A percentile compares a stretch with the other conserved stretches of the same genome.
phyloP scores from a whole-genome alignment of 1,140 invertebrate genomes.

The Eriocheir sinensis region DNA sequence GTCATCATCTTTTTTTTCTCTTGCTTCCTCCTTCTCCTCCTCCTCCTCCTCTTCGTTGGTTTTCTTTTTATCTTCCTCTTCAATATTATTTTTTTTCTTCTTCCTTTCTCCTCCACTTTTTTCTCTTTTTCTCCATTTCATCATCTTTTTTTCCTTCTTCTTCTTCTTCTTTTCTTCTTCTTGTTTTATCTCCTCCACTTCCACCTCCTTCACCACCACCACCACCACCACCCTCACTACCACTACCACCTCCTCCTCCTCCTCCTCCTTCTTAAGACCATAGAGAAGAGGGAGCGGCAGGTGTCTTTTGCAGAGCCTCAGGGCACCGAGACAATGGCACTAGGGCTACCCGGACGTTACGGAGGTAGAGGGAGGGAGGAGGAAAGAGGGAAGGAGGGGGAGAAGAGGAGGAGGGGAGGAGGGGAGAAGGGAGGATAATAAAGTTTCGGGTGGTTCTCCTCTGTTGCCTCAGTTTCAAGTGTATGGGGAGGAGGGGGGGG shows the following conservation, averaged over 20 bases:
- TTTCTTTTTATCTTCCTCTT: too few species aligned
- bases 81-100: too few species aligned
- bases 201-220: not conserved
- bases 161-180: too few species aligned
- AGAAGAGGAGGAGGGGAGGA: not conserved
- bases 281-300: not conserved
- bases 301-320: not conserved
- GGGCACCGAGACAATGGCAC: constrained; percentile 4
- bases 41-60: too few species aligned
- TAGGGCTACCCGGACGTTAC: not conserved
- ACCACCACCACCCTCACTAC: not conserved
- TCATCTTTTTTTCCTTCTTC: too few species aligned
- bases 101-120: too few species aligned
- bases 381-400: not conserved
- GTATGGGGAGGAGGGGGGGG: too few species aligned
- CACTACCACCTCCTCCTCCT: not conserved
- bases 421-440: constrained; percentile 21
- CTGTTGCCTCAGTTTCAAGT: not conserved
- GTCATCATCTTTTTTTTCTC: too few species aligned
- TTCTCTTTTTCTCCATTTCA: too few species aligned
- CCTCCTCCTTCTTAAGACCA: too few species aligned
- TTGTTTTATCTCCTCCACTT: too few species aligned
- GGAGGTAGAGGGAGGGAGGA: not conserved
- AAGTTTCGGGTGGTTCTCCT: not conserved
- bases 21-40: too few species aligned